Evolutionary conservation across 2,797 vertebrate species (phyloP).

Genomic region (Acipenser ruthenus): DNA sequence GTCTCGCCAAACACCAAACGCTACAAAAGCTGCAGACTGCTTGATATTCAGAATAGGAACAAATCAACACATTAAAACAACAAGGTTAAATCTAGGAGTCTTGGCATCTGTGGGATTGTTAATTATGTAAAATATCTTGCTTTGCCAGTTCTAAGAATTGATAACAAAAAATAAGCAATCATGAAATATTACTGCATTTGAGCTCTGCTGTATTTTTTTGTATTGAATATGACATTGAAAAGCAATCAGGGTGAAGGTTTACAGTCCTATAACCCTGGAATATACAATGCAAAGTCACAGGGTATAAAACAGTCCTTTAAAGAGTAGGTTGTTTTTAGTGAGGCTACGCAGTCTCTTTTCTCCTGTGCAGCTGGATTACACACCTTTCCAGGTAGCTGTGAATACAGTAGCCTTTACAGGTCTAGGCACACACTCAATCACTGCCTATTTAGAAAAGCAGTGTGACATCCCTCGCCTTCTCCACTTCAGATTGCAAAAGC

Average conservation of each 20-base stretch:
- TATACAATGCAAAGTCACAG: no score
- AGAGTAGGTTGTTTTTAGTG: no score
- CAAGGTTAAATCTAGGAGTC: not conserved
- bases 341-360: no score
- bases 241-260: no score
- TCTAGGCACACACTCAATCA: not conserved
- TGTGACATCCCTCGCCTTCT: not conserved
- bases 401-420: not conserved
- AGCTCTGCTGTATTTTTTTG: no score
- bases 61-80: slow-evolving; percentile 4
- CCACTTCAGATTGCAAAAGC: not conserved
- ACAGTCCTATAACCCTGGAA: no score
- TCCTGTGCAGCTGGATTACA: not conserved
- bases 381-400: not conserved
- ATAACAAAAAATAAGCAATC: not conserved
- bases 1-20: slow-evolving; percentile 1
- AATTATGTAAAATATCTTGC: not conserved
- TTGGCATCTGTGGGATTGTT: not conserved
- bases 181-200: no score
- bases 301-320: no score
- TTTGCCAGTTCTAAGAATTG: not conserved
- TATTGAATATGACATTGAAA: no score
- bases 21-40: not conserved
- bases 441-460: not conserved
- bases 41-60: slow-evolving; percentile 2